Evolutionary conservation across 1,140 invertebrate species (phyloP).

Genomic region (Aphaenogaster ashmeadi): DNA sequence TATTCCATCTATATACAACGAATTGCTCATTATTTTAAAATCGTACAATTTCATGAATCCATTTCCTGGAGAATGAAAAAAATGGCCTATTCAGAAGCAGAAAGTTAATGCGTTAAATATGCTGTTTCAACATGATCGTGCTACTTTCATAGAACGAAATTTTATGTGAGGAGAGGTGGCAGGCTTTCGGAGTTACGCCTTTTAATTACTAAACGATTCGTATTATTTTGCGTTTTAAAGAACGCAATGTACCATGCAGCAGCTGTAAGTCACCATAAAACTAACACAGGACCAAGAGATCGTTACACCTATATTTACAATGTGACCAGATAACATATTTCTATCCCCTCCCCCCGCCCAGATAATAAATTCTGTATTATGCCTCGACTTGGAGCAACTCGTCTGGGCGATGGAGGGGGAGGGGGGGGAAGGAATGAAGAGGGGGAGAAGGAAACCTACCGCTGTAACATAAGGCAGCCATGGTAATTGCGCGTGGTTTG

Average conservation of each 20-base stretch:
- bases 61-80: neutral
- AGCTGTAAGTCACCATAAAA: conserved; percentile 4
- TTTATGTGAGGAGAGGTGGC: neutral
- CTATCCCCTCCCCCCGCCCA: neutral
- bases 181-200: neutral
- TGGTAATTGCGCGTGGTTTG: conserved; percentile 70
- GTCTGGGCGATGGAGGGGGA: neutral
- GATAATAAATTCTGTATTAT: conserved; percentile 19
- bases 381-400: neutral
- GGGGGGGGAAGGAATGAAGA: neutral
- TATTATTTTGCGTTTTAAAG: neutral
- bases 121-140: neutral
- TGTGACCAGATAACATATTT: conserved; percentile 32
- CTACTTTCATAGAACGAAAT: neutral
- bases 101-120: too few relatives aligned
- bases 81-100: neutral
- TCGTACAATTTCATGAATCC: neutral
- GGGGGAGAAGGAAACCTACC: conserved; percentile 79
- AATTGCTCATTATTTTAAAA: conserved; percentile 13
- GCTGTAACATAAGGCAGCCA: conserved; percentile 83
- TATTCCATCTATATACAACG: neutral
- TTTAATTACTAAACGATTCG: neutral
- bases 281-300: neutral
- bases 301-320: conserved; percentile 23
- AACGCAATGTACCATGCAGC: neutral